Evolutionary conservation across 1,140 invertebrate genomes (phyloP).

Genomic region (Mizuhopecten yessoensis): DNA sequence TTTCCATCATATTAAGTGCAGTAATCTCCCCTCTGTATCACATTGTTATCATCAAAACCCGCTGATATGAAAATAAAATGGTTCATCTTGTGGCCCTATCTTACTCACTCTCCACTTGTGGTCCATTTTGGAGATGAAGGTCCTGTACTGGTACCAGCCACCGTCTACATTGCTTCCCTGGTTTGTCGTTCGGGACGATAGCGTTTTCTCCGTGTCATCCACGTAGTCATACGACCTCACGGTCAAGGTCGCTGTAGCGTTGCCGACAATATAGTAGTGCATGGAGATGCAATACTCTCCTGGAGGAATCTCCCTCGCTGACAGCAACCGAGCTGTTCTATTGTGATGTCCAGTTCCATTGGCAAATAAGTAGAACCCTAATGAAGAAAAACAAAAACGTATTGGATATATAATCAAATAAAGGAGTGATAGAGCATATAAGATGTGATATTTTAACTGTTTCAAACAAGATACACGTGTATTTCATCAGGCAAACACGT

Average conservation of each 20-base stretch:
- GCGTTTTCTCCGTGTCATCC: background rate
- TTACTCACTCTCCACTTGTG: constrained; percentile 1
- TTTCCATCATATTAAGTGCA: too few relatives aligned
- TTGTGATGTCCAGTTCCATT: background rate
- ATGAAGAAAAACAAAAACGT: background rate
- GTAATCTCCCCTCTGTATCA: too few relatives aligned
- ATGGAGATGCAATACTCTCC: background rate
- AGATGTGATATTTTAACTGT: too few relatives aligned
- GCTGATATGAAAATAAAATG: too few relatives aligned
- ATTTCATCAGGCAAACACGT: too few relatives aligned
- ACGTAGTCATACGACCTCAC: constrained; percentile 2
- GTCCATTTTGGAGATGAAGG: background rate
- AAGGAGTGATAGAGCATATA: too few relatives aligned
- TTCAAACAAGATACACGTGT: too few relatives aligned
- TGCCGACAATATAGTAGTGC: background rate
- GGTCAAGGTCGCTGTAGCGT: background rate
- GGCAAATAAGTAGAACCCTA: constrained; percentile 2
- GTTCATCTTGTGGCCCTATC: too few relatives aligned
- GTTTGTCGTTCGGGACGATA: background rate
- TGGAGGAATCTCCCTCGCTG: background rate
- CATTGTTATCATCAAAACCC: too few relatives aligned
- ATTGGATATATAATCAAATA: too few relatives aligned
- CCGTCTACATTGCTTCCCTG: background rate
- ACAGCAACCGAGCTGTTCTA: background rate
- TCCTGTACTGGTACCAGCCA: constrained; percentile 19